Evolutionary conservation across 2,797 vertebrate genomes (phyloP), one percentile per base, ranked within the genome.

Genomic region (Schizopygopsis malacanthus): DNA sequence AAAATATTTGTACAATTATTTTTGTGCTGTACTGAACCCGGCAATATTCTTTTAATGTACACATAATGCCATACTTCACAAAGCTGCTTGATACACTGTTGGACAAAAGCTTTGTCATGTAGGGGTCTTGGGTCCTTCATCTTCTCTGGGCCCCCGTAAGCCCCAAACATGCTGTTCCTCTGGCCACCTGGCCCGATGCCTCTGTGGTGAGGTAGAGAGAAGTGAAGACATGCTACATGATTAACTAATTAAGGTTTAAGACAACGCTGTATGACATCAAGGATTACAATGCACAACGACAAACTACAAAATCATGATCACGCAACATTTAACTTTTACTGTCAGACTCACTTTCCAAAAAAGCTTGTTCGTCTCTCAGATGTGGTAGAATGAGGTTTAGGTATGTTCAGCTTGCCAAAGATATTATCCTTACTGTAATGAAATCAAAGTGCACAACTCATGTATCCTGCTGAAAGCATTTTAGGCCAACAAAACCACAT

Each of bases 91-190:
- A 99, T 98, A 89, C 97, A 99, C 20, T 98, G 97, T 79, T 98
- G 98, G 91, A 99, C 96, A 88, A 94, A 99, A 2, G 96, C 70
- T 92, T 99, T 99, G 91, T 99, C 98, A 88, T 99, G 97, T 75
- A 99, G 95, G 0, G 98, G 97, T 88, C 98, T 94, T 59, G 96
- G 91, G 72, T 99, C 98, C 91, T 99, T 99, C 67, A 99, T 96
- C 93, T 99, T 99, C 91, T 99, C 98, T 72, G 95, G 89, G 87
- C 92, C 96, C 67, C 97, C 97, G 20, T 98, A 99, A 43, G 95
- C 91, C 1, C 97, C 96, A 75, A 97, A 94, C 75, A 93, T 95
- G 92, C 97, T 98, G 93, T 93, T 97, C 47, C 97, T 96, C 52
- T 95, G 94, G 76, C 94, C 92, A 81, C 96, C 94, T 33, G 90